Percentiles rank a stretch among this genome's conserved stretches.
phyloP scores from a whole-genome alignment of 2,888 invertebrate genomes.

The Entomobrya proxima region DNA sequence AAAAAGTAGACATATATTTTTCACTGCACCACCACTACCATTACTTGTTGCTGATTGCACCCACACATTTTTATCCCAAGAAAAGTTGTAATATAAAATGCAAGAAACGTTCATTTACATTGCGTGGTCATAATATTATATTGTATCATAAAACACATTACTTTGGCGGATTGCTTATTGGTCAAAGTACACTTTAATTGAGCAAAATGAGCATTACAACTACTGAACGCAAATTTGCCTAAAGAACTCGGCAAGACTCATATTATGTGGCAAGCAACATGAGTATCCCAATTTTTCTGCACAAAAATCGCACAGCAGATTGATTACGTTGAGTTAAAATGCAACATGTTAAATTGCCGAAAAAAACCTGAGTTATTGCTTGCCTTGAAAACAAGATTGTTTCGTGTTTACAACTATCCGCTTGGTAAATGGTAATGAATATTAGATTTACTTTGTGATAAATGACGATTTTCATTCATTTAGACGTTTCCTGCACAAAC shows the following conservation, averaged over 20 bases:
- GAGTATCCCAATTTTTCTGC: background rate
- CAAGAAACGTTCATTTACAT: background rate
- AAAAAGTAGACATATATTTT: background rate
- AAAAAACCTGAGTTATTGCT: conserved; percentile 44
- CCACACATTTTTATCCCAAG: background rate
- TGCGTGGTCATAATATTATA: background rate
- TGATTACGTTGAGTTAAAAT: conserved; percentile 6
- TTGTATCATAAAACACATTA: background rate
- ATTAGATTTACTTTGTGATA: conserved; percentile 37
- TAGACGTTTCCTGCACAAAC: conserved; percentile 49
- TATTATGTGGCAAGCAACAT: background rate
- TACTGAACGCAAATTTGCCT: too few relatives aligned
- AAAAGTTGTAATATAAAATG: background rate
- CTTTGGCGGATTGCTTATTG: background rate
- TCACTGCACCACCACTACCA: background rate
- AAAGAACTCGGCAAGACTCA: too few relatives aligned
- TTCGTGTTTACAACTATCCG: conserved; percentile 9
- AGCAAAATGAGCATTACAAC: conserved; percentile 1
- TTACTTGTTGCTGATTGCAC: background rate
- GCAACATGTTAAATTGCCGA: conserved; percentile 20
- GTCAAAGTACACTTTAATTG: conserved; percentile 22
- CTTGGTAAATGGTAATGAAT: conserved; percentile 19
- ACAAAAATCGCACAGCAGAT: conserved; percentile 11
- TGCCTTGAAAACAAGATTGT: conserved; percentile 54
- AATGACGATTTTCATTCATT: conserved; percentile 41